Evolutionary conservation across 1,140 invertebrate species (phyloP).

Genomic region (Drosophila oshimai): DNA sequence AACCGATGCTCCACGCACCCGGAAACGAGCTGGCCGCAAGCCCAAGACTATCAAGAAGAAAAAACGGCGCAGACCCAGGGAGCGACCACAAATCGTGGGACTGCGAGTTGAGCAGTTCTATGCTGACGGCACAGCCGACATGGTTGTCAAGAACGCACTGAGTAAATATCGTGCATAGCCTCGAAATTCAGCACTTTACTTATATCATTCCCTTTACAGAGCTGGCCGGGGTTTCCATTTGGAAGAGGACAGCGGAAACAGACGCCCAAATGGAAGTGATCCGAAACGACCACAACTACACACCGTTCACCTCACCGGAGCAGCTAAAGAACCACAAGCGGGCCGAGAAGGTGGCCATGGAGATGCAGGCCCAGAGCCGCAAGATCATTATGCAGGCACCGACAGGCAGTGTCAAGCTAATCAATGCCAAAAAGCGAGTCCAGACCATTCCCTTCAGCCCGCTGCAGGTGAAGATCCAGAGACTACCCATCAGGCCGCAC

Average conservation of each 20-base stretch:
- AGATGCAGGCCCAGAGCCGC: slow-evolving; percentile 49
- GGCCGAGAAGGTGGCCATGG: slow-evolving; percentile 54
- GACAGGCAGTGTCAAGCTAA: slow-evolving; percentile 46
- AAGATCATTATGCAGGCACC: slow-evolving; percentile 57
- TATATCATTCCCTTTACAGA: slow-evolving; percentile 65
- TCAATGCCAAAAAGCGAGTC: slow-evolving; percentile 49
- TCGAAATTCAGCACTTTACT: not conserved
- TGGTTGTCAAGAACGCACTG: slow-evolving; percentile 77
- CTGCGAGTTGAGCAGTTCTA: slow-evolving; percentile 77
- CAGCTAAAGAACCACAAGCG: slow-evolving; percentile 79
- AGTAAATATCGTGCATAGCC: slow-evolving; percentile 48
- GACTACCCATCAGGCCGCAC: slow-evolving; percentile 5
- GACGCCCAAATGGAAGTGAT: slow-evolving; percentile 82
- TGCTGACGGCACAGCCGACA: slow-evolving; percentile 59
- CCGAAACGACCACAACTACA: slow-evolving; percentile 88
- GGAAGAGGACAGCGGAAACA: slow-evolving; percentile 60
- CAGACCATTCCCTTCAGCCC: slow-evolving; percentile 25
- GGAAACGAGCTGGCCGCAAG: slow-evolving; percentile 58
- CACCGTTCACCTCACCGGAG: slow-evolving; percentile 85
- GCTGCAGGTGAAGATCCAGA: slow-evolving; percentile 25
- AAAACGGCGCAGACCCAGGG: slow-evolving; percentile 64
- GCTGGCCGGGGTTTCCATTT: slow-evolving; percentile 64
- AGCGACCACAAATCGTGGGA: slow-evolving; percentile 73
- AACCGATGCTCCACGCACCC: slow-evolving; percentile 44
- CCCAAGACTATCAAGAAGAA: slow-evolving; percentile 56